Base-by-base conservation (phyloP, 2,888 invertebrate genomes). In the Drosophila ustulata region DNA sequence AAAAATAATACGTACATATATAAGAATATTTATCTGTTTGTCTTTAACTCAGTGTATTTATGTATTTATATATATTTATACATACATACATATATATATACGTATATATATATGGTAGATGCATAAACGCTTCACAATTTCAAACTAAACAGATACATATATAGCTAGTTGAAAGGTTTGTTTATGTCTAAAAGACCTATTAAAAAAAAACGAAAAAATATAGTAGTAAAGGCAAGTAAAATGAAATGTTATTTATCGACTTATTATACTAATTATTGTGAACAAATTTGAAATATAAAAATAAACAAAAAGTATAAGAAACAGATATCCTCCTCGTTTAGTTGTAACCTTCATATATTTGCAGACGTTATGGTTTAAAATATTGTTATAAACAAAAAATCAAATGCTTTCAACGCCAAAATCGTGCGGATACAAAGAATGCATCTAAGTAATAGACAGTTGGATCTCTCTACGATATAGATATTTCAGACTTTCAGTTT, bases 211-310 rank as follows among this genome's bases (percentile, higher is more conserved):
- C 37, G 37, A 41, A 41, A 41, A 41, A 18, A 41, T 41, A 13
- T 41, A 41, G 39, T 41, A 41, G 13, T 41, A 13, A 39, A 39
- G 13, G 39, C 39, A 41, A 41, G 39, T 13, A 41, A 41, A 41
- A 41, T 41, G 13, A 41, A 41, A 41, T 41, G 39, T 41, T 41
- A 41, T 41, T 41, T 41, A 41, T 41, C 39, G 39, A 41, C 13
- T 41, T 39, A 39, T 39, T 41, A 18, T 41, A 41, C 39, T 41
- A 41, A 41, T 41, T 41, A 41, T 41, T 41, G 39, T 41, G 39
- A 41, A 41, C n/a, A 13, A 41, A 13, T 41, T 41, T 41, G 39
- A 41, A 41, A 8, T 41, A 46, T 46, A 26, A 25, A 41, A 41
- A 41, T 41, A 41, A 41, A 41, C 39, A 37, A 41, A 41, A 13